Conservation (phyloP, 2,888 invertebrate genomes). For the Iphiclides podalirius region DNA sequence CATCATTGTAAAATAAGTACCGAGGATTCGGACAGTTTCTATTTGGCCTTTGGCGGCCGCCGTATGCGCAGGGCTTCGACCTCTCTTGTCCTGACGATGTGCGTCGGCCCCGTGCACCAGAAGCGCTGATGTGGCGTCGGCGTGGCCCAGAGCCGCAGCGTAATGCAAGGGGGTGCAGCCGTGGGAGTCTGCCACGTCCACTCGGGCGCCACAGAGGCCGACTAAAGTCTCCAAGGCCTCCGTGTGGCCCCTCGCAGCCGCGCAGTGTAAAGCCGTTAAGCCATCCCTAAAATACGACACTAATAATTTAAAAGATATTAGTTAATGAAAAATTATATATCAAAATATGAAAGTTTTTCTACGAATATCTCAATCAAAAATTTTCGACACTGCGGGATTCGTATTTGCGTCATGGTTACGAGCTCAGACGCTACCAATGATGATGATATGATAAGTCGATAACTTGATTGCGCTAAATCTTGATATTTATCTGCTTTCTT, state of each 20-base stretch:
- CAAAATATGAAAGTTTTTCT: too few relatives aligned
- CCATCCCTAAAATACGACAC: slow-evolving; percentile 85
- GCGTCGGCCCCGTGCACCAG: slow-evolving; percentile 94
- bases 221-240: slow-evolving; percentile 94
- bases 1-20: slow-evolving; percentile 39
- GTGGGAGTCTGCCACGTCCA: slow-evolving; percentile 94
- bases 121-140: slow-evolving; percentile 93
- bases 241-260: slow-evolving; percentile 96
- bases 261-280: slow-evolving; percentile 96
- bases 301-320: background rate
- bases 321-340: too few relatives aligned
- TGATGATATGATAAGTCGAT: too few relatives aligned
- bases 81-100: slow-evolving; percentile 95
- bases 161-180: slow-evolving; percentile 98
- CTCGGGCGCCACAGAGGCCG: slow-evolving; percentile 91
- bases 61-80: slow-evolving; percentile 95
- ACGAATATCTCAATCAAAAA: too few relatives aligned
- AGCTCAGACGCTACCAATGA: too few relatives aligned
- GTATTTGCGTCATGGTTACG: too few relatives aligned
- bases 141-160: slow-evolving; percentile 96
- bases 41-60: slow-evolving; percentile 98
- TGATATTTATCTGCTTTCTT: too few relatives aligned
- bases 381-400: too few relatives aligned
- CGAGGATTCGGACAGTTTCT: slow-evolving; percentile 89
- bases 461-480: too few relatives aligned